Percentiles rank a stretch among this genome's conserved stretches.
These are phyloP conservation scores for Cinclus mexicanus DNA, from an alignment of 2,113 vertebrate species.

Conservation along the genomic window DNA sequence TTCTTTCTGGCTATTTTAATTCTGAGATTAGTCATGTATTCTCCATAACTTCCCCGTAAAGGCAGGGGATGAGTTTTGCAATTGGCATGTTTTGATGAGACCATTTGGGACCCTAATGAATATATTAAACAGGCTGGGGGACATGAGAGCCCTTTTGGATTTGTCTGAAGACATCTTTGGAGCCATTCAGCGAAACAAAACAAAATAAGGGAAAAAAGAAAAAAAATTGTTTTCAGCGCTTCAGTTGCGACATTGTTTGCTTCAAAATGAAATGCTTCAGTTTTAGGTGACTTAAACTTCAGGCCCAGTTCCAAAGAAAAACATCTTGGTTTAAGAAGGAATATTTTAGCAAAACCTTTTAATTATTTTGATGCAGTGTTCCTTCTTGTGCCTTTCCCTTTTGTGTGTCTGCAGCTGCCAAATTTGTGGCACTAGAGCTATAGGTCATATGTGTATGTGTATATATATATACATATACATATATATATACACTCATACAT, in stretches of 20 bases:
- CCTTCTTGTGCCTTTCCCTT: neutral
- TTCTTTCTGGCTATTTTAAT: neutral
- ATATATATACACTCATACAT: no score
- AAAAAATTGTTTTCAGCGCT: neutral
- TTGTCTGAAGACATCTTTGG: neutral
- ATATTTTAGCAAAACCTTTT: neutral
- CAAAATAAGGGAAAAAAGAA: neutral
- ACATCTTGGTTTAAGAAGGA: neutral
- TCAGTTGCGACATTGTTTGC: neutral
- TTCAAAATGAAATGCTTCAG: neutral
- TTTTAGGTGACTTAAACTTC: conserved; percentile 33
- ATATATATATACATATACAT: no score
- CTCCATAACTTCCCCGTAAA: neutral
- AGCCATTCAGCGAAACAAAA: neutral
- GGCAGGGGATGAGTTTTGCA: neutral
- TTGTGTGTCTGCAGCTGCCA: neutral
- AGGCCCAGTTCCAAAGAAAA: neutral
- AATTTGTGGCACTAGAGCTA: neutral
- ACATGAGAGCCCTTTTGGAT: neutral
- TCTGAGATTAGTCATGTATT: neutral
- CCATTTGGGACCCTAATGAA: neutral
- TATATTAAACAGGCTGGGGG: neutral
- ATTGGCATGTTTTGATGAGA: neutral
- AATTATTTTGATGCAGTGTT: neutral
- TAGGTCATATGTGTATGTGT: neutral